phyloP scores from a whole-genome alignment of 2,797 vertebrate species.

The Chelon labrosus region DNA sequence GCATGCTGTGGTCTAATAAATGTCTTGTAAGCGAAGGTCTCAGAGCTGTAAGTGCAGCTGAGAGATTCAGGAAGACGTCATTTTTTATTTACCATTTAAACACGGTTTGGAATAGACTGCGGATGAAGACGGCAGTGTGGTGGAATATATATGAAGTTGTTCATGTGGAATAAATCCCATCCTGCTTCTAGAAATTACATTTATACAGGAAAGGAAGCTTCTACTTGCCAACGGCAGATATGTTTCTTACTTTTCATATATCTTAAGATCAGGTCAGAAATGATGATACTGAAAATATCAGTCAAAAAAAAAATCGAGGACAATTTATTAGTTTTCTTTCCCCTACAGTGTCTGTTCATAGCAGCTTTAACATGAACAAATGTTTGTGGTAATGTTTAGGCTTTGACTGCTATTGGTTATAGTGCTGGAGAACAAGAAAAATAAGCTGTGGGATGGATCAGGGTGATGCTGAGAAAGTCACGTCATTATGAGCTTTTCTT shows the following conservation, averaged over 20 bases:
- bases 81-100: slow-evolving; percentile 13
- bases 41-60: slow-evolving; percentile 1
- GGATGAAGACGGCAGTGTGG: not conserved
- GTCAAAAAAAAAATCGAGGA: not conserved
- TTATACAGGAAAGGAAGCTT: not conserved
- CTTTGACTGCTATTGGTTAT: not conserved
- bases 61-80: not conserved
- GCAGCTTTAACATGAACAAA: no score
- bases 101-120: not conserved
- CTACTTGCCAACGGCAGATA: slow-evolving; percentile 1
- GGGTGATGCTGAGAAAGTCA: no score
- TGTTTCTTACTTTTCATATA: not conserved
- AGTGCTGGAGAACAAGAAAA: not conserved
- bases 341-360: no score
- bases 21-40: not conserved
- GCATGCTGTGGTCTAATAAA: not conserved
- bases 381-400: not conserved
- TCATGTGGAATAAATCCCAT: slow-evolving; percentile 1
- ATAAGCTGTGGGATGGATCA: not conserved
- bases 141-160: slow-evolving; percentile 4
- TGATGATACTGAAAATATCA: no score
- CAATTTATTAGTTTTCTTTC: no score
- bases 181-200: slow-evolving; percentile 3
- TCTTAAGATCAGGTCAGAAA: no score
- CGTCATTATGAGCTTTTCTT: no score